A percentile compares a stretch with the other conserved stretches of the same genome.
phyloP scores from a whole-genome alignment of 2,888 invertebrate species.

The Agrotis clavis region DNA sequence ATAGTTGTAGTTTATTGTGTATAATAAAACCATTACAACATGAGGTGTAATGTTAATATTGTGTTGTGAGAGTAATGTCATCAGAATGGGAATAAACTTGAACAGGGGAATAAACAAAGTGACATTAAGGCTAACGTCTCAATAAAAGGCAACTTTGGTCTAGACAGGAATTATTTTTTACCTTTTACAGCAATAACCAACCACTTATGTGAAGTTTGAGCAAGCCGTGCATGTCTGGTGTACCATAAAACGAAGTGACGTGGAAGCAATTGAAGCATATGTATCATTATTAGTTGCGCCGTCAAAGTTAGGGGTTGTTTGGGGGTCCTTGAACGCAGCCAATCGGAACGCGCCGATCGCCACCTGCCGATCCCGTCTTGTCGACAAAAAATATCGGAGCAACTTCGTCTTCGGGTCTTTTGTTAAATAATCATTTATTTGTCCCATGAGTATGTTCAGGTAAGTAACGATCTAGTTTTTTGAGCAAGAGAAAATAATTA shows the following conservation, averaged over 20 bases:
- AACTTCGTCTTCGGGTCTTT: slow-evolving; percentile 42
- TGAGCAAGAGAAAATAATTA: neutral
- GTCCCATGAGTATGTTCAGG: slow-evolving; percentile 29
- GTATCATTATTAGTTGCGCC: slow-evolving; percentile 68
- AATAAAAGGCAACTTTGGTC: slow-evolving; percentile 31
- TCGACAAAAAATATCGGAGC: slow-evolving; percentile 54
- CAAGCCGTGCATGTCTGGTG: slow-evolving; percentile 35
- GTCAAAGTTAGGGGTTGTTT: slow-evolving; percentile 69
- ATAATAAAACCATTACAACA: slow-evolving; percentile 45
- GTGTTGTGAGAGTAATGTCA: slow-evolving; percentile 10
- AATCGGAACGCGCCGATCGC: slow-evolving; percentile 62
- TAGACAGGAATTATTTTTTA: slow-evolving; percentile 38
- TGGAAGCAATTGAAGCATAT: slow-evolving; percentile 64
- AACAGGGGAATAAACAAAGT: slow-evolving; percentile 17
- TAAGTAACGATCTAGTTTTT: neutral
- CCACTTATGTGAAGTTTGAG: slow-evolving; percentile 30
- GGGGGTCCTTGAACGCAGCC: slow-evolving; percentile 69
- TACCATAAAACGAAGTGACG: slow-evolving; percentile 50
- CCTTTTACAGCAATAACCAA: slow-evolving; percentile 39
- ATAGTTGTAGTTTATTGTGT: slow-evolving; percentile 45
- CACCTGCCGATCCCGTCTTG: slow-evolving; percentile 71
- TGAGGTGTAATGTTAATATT: slow-evolving; percentile 38
- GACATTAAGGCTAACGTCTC: slow-evolving; percentile 27
- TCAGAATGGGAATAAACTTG: slow-evolving; percentile 21
- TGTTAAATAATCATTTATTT: slow-evolving; percentile 36